A percentile compares a stretch with the other conserved stretches of the same genome.
Conservation (phyloP, 2,113 vertebrate genomes). For the Engraulis encrasicolus region DNA sequence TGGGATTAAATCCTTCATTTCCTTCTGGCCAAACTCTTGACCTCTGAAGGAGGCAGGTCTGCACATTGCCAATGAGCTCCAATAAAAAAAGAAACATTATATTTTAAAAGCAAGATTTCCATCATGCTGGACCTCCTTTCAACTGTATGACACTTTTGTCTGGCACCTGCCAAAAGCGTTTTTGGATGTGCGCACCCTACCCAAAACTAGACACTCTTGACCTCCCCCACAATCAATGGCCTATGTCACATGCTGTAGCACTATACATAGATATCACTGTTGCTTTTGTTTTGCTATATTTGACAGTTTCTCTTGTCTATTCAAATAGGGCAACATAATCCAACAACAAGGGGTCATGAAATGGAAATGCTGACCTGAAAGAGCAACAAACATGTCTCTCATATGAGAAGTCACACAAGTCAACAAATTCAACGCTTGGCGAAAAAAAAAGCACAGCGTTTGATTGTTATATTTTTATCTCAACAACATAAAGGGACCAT, state of each 20-base stretch:
- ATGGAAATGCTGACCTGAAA: background rate
- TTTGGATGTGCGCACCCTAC: no score
- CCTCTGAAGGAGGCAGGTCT: no score
- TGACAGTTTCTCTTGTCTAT: background rate
- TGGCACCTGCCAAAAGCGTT: no score
- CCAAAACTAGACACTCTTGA: background rate
- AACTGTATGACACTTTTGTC: no score
- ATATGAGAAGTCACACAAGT: background rate
- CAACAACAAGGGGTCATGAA: background rate
- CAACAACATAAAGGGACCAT: background rate
- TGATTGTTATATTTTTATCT: conserved; percentile 8
- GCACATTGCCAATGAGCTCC: no score
- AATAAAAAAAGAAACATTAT: no score
- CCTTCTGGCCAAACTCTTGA: background rate
- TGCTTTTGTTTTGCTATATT: background rate
- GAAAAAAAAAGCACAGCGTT: background rate
- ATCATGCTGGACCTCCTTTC: no score
- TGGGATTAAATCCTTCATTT: background rate
- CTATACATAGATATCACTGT: background rate
- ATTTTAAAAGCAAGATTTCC: no score
- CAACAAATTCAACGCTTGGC: background rate
- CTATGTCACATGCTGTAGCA: no score
- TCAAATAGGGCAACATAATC: background rate
- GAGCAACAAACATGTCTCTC: background rate
- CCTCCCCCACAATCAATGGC: background rate